A percentile compares a stretch with the other conserved stretches of the same genome.
Evolutionary conservation across 1,140 invertebrate genomes (phyloP).

Genomic region (Thereuonema tuberculata): DNA sequence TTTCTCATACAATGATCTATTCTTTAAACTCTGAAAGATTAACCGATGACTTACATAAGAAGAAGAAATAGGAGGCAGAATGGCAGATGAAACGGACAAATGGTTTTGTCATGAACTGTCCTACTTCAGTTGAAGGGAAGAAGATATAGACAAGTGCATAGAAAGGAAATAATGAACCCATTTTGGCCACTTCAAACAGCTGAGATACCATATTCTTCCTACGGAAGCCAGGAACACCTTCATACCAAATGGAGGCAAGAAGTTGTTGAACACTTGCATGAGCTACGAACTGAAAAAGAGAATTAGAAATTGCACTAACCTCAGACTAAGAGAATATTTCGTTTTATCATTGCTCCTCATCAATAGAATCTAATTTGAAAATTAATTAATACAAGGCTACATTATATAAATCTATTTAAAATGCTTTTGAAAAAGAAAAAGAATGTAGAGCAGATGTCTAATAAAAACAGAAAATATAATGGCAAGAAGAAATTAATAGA

Average conservation of each 20-base stretch:
- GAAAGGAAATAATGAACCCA: constrained; percentile 70
- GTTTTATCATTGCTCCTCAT: no score
- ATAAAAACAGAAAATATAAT: no score
- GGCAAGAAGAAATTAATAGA: no score
- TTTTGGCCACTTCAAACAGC: constrained; percentile 52
- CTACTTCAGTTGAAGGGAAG: constrained; percentile 61
- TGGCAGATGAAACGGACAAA: constrained; percentile 91
- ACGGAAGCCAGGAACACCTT: constrained; percentile 74
- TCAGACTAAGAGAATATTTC: not conserved
- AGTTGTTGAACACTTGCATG: constrained; percentile 87
- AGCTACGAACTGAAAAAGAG: constrained; percentile 58
- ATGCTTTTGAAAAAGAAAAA: no score
- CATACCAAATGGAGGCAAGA: constrained; percentile 80
- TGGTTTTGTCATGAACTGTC: constrained; percentile 72
- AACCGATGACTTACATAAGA: constrained; percentile 77
- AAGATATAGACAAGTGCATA: constrained; percentile 73
- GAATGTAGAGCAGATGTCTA: no score
- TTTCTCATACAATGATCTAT: no score
- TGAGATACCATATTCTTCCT: constrained; percentile 59
- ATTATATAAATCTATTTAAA: no score
- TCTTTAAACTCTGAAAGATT: no score
- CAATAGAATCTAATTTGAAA: no score
- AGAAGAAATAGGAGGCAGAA: constrained; percentile 75
- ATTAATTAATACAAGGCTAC: no score
- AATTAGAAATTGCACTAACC: not conserved